A percentile compares a stretch with the other conserved stretches of the same genome.
phyloP scores from a whole-genome alignment of 2,113 vertebrate genomes.

The Burhinus oedicnemus region DNA sequence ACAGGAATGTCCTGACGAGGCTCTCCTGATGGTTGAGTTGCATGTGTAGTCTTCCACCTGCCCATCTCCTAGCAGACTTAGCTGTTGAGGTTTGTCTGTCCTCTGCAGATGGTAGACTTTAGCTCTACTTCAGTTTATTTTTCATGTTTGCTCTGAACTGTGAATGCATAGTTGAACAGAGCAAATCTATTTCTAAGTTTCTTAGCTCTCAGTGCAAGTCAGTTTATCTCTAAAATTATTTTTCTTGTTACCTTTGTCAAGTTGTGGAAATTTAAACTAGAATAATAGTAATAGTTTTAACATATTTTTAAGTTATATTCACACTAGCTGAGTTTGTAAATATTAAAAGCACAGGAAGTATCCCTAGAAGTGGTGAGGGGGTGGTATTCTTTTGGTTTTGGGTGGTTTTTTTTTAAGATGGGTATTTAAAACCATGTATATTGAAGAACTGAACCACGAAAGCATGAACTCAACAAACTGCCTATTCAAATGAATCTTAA shows the following conservation, averaged over 20 bases:
- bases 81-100: neutral
- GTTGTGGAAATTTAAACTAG: neutral
- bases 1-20: neutral
- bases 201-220: neutral
- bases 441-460: neutral
- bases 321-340: neutral
- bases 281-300: neutral
- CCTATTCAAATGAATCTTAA: neutral
- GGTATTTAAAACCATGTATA: neutral
- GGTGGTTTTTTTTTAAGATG: too few relatives aligned
- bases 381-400: neutral
- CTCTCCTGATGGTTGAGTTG: neutral
- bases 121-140: neutral
- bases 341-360: neutral
- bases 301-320: neutral
- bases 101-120: neutral
- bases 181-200: neutral
- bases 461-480: neutral
- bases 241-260: neutral
- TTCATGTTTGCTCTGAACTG: neutral
- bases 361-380: neutral
- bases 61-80: too few relatives aligned
- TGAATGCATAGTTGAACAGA: neutral
- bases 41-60: rapidly evolving
- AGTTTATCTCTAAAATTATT: neutral